Conservation (phyloP, 1,140 invertebrate genomes). For the Carcinoscorpius rotundicauda region DNA sequence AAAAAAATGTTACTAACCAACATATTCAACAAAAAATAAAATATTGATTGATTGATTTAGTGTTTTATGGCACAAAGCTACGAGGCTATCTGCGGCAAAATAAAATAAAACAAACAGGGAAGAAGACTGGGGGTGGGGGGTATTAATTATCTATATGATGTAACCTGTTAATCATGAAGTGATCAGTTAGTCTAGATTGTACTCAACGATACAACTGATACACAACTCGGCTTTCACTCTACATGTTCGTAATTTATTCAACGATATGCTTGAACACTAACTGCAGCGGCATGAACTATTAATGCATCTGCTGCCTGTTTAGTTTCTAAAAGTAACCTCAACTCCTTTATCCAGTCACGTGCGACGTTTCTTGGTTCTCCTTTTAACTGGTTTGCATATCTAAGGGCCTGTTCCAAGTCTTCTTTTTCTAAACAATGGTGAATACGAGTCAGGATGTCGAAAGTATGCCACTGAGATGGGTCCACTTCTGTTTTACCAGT, state of each 20-base stretch:
- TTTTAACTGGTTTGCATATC: constrained; percentile 77
- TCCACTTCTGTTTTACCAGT: constrained; percentile 31
- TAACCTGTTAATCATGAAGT: too few species aligned
- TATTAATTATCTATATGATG: too few species aligned
- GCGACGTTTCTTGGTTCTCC: constrained; percentile 73
- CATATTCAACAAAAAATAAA: too few species aligned
- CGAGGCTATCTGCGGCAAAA: too few species aligned
- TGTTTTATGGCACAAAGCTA: too few species aligned
- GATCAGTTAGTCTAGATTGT: too few species aligned
- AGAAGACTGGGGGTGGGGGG: too few species aligned
- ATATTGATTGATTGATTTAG: too few species aligned
- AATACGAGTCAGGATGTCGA: constrained; percentile 68
- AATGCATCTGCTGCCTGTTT: constrained; percentile 75
- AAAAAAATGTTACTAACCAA: too few species aligned
- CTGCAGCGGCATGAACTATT: constrained; percentile 57
- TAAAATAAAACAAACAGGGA: too few species aligned
- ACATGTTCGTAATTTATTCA: background rate
- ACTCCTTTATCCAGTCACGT: constrained; percentile 72
- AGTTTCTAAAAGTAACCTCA: constrained; percentile 68
- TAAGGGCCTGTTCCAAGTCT: constrained; percentile 66
- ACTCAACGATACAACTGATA: too few species aligned
- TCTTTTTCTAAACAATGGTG: constrained; percentile 76
- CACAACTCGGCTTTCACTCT: too few species aligned
- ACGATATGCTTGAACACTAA: constrained; percentile 28
- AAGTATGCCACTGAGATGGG: constrained; percentile 55